Evolutionary conservation across 1,140 invertebrate genomes (phyloP).

Genomic region (Lepidurus apus): DNA sequence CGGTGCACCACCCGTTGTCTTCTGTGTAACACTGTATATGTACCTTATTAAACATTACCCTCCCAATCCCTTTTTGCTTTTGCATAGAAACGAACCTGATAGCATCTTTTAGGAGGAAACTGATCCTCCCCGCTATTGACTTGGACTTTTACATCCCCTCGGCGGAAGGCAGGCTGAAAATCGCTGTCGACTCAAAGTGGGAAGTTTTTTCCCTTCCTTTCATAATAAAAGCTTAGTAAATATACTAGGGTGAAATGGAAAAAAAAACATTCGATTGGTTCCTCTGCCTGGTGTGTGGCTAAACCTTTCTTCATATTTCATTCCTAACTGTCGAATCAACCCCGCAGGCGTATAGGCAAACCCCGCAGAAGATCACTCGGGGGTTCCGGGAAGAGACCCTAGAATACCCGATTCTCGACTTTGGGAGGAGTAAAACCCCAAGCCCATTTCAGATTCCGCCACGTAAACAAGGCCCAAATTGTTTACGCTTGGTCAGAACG

Average conservation of each 20-base stretch:
- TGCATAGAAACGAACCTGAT: neutral
- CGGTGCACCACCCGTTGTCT: constrained; percentile 5
- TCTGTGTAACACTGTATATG: neutral
- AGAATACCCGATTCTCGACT: neutral
- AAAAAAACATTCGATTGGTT: neutral
- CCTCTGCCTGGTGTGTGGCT: neutral
- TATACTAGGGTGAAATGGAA: neutral
- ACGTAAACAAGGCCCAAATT: neutral
- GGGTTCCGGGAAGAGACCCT: neutral
- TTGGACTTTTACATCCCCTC: neutral
- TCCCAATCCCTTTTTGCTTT: neutral
- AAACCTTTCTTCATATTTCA: neutral
- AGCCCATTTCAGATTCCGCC: neutral
- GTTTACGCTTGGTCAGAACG: neutral
- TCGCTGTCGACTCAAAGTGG: neutral
- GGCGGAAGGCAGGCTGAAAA: neutral
- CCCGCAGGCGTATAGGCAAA: neutral
- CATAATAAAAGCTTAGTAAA: neutral
- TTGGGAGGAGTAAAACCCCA: neutral
- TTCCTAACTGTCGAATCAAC: constrained; percentile 6
- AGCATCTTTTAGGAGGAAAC: neutral
- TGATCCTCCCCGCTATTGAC: too few relatives aligned
- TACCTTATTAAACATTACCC: neutral
- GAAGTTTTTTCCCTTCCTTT: neutral
- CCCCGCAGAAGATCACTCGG: neutral